phyloP scores from a whole-genome alignment of 2,113 vertebrate species.

The Percina caprodes region DNA sequence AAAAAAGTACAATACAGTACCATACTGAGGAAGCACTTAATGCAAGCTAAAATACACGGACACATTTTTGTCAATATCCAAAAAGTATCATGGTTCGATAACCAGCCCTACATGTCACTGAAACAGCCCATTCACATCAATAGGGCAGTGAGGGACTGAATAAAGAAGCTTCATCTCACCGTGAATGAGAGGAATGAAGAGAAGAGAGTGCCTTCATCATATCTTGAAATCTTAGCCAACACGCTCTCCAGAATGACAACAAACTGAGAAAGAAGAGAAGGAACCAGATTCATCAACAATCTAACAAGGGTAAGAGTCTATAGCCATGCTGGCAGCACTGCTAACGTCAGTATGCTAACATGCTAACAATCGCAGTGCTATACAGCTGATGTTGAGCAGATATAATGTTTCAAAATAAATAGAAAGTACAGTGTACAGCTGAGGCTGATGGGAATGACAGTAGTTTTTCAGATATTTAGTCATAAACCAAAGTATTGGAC shows the following conservation, averaged over 20 bases:
- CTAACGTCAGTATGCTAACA: neutral
- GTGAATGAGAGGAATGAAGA: slow-evolving; percentile 99
- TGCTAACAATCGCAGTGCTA: no score
- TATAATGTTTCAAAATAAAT: neutral
- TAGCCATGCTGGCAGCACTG: neutral
- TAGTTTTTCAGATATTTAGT: no score
- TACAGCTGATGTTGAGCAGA: neutral
- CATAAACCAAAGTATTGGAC: neutral
- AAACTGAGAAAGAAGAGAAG: slow-evolving; percentile 84
- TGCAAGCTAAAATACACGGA: neutral
- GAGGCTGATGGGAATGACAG: neutral
- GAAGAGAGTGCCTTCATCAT: slow-evolving; percentile 99
- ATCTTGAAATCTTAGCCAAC: slow-evolving; percentile 98
- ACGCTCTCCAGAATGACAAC: slow-evolving; percentile 97
- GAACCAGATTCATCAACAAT: neutral
- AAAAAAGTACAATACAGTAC: neutral
- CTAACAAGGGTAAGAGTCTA: no score
- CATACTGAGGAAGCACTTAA: neutral
- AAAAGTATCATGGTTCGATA: neutral
- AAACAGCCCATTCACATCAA: neutral
- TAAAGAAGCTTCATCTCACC: slow-evolving; percentile 83
- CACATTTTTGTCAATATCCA: neutral
- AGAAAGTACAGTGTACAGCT: neutral
- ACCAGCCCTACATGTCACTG: neutral
- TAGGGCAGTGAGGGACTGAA: neutral